These are phyloP conservation scores for Batillaria attramentaria DNA, from an alignment of 1,140 invertebrate species.

Conservation along the genomic window DNA sequence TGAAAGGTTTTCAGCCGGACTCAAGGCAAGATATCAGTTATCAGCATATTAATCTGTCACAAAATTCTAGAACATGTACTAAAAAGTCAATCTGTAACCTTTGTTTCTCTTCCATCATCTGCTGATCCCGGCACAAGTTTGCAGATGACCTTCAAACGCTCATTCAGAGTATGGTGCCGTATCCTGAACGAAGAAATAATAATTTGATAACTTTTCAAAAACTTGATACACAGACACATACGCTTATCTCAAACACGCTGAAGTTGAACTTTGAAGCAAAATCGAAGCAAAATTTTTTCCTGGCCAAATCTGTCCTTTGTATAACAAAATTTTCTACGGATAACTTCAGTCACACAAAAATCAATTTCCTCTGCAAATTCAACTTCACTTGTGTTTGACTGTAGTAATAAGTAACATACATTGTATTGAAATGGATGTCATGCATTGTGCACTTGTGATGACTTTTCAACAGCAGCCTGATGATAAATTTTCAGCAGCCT, in stretches of 20 bases:
- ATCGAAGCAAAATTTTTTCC: background rate
- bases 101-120: conserved; percentile 48
- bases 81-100: conserved; percentile 31
- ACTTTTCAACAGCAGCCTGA: too few species aligned
- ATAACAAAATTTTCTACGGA: background rate
- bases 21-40: background rate
- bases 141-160: conserved; percentile 42
- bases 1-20: background rate
- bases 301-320: background rate
- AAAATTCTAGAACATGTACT: background rate
- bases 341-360: background rate
- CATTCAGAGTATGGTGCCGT: conserved; percentile 48
- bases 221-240: background rate
- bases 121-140: conserved; percentile 42
- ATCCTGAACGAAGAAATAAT: conserved; percentile 34
- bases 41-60: background rate
- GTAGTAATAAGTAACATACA: too few species aligned
- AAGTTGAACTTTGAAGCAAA: background rate
- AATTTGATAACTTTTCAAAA: background rate
- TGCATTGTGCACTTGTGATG: too few species aligned
- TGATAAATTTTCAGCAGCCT: background rate
- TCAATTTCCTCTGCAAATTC: too few species aligned
- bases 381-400: too few species aligned
- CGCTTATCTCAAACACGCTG: background rate
- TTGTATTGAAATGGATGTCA: too few species aligned